phyloP scores from a whole-genome alignment of 64 coral and sea anemone species.

The Stichodactyla mertensii region DNA sequence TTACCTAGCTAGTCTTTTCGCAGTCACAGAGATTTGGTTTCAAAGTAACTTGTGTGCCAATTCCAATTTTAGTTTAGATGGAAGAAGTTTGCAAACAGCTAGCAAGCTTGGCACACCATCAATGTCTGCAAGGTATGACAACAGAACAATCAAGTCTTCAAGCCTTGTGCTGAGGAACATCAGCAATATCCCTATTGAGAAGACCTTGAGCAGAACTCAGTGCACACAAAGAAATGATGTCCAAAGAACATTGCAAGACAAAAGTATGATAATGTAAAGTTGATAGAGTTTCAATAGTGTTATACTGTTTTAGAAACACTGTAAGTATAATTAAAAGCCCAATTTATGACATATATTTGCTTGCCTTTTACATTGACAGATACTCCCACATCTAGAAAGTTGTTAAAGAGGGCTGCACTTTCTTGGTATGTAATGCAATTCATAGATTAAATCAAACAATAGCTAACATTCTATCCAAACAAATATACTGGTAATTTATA shows the following conservation, averaged over 20 bases:
- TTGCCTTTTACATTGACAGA: not conserved
- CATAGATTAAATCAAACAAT: no score
- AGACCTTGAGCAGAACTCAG: slow-evolving; percentile 41
- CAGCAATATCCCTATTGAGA: slow-evolving; percentile 48
- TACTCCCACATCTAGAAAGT: not conserved
- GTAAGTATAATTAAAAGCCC: not conserved
- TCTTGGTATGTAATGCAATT: not conserved
- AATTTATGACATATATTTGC: not conserved
- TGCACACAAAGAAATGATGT: slow-evolving; percentile 11
- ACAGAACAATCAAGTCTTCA: not conserved
- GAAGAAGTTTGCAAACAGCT: not conserved
- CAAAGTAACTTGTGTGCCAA: no score
- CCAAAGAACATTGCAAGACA: not conserved
- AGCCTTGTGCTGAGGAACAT: slow-evolving; percentile 47
- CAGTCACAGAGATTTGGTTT: no score
- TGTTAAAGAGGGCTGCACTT: not conserved
- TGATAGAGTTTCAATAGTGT: not conserved
- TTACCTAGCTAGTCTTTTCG: no score
- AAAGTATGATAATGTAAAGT: not conserved
- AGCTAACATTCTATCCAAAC: no score
- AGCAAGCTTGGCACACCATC: not conserved
- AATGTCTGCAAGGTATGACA: not conserved
- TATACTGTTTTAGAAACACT: not conserved
- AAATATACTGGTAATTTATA: no score
- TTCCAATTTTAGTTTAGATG: not conserved